Percentiles rank a stretch among this genome's conserved stretches.
Evolutionary conservation across 2,888 invertebrate species (phyloP).

Genomic region (Chrysolina americana): DNA sequence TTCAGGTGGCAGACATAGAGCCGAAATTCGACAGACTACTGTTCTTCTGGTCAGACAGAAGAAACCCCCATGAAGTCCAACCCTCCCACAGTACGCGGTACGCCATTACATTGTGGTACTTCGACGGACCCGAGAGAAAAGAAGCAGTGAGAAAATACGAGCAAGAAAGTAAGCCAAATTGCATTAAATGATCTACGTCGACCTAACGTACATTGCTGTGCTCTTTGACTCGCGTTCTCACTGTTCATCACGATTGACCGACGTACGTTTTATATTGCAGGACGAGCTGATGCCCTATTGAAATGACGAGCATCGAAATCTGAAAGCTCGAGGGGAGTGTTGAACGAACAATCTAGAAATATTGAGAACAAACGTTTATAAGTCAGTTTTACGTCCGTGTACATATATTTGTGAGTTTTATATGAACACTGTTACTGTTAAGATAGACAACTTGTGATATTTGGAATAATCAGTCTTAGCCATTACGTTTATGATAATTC

Average conservation of each 20-base stretch:
- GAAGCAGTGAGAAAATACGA: slow-evolving; percentile 78
- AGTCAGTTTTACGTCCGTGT: slow-evolving; percentile 40
- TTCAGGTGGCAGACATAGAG: slow-evolving; percentile 85
- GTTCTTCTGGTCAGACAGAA: slow-evolving; percentile 97
- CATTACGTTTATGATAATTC: slow-evolving; percentile 15
- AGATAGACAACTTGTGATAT: slow-evolving; percentile 48
- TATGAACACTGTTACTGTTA: slow-evolving; percentile 40
- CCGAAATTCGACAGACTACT: slow-evolving; percentile 94
- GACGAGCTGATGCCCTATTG: slow-evolving; percentile 12
- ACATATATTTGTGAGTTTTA: slow-evolving; percentile 46
- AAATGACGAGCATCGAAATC: slow-evolving; percentile 14
- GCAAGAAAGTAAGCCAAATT: slow-evolving; percentile 70
- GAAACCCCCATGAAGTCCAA: slow-evolving; percentile 98
- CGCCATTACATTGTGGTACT: slow-evolving; percentile 94
- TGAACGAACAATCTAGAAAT: slow-evolving; percentile 11
- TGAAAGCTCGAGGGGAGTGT: background rate
- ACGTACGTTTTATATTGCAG: slow-evolving; percentile 30
- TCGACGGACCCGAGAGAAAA: slow-evolving; percentile 86
- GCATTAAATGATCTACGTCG: too few relatives aligned
- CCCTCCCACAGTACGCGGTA: slow-evolving; percentile 91
- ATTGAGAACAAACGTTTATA: slow-evolving; percentile 17
- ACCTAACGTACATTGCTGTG: too few relatives aligned
- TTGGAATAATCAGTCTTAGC: slow-evolving; percentile 45
- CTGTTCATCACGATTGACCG: too few relatives aligned
- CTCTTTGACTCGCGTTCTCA: too few relatives aligned